Evolutionary conservation across 2,113 vertebrate species (phyloP), one percentile per base, ranked within the genome.

Genomic region (Okapia johnstoni): DNA sequence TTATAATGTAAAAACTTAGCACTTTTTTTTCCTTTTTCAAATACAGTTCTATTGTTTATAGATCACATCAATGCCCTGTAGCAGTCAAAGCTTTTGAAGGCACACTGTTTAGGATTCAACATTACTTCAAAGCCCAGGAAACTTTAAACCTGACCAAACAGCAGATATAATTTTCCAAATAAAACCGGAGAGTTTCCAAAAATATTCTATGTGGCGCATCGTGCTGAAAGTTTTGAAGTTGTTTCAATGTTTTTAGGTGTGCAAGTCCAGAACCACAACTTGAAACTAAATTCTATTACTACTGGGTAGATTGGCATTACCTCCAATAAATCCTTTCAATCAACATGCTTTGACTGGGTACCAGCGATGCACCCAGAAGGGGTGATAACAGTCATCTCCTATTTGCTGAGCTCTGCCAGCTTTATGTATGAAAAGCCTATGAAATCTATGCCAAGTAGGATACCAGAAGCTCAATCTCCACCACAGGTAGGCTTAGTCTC

Each of bases 91-190:
- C 25, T 94, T 96, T 70, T 94, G 93, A 97, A 97, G 40, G 46
- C 81, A 92, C 79, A 73, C n/a, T 92, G 33, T 93, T 96, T 40
- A 96, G 55, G 40, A 96, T 93, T 91, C 70, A 89, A 40, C 23
- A 96, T 86, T 76, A 97, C 70, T 97, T 97, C 84, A 96, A 97
- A 97, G 70, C 36, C 66, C 33, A 85, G 50, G 28, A 93, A 94
- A 90, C 17, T 66, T 93, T 96, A 89, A 93, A 60, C 43, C 48
- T 73, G 73, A 95, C 54, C 79, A 97, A 80, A 92, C 89, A 96
- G 33, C 46, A 87, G 28, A 86, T 92, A 87, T 21, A 80, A 84
- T 95, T 96, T 95, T 96, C 86, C 84, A 98, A 89, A 97, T 85
- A 93, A 92, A 92, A 60, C 28, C 36, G 23, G 33, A 88, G 46